Conservation (phyloP, 2,797 vertebrate genomes). For the Petrocephalus schoutedeni region DNA sequence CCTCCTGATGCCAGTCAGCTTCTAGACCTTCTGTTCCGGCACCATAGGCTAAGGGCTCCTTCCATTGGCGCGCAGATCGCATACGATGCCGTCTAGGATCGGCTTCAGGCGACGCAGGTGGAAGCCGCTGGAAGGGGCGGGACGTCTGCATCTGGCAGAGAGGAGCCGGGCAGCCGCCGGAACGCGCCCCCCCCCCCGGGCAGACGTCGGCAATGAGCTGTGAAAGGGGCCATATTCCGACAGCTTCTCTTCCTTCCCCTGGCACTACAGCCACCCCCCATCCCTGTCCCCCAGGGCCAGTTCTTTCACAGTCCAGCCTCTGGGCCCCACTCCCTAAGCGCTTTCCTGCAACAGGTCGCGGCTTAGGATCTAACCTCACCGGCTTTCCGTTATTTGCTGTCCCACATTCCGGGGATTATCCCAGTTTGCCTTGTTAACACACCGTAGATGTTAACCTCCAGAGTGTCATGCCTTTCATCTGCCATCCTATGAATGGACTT, state of each 20-base stretch:
- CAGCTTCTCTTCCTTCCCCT: slow-evolving; percentile 45
- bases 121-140: background rate
- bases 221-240: slow-evolving; percentile 73
- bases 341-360: slow-evolving; percentile 31
- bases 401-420: slow-evolving; percentile 44
- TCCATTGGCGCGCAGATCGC: no score
- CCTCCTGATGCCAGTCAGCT: background rate
- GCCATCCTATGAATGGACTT: slow-evolving; percentile 44
- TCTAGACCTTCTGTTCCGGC: background rate
- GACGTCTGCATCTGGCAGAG: slow-evolving; percentile 67
- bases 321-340: slow-evolving; percentile 20
- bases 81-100: background rate
- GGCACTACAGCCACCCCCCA: slow-evolving; percentile 28
- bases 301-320: background rate
- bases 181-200: slow-evolving; percentile 41
- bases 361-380: slow-evolving; percentile 28
- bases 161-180: slow-evolving; percentile 67
- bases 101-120: background rate
- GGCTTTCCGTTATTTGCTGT: slow-evolving; percentile 13
- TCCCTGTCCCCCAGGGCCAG: background rate
- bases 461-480: slow-evolving; percentile 35
- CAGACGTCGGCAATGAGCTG: slow-evolving; percentile 72
- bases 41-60: background rate
- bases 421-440: slow-evolving; percentile 33
- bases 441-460: slow-evolving; percentile 27